These are phyloP conservation scores for Drosophila nikananu DNA, from an alignment of 1,140 invertebrate species.

Conservation along the genomic window DNA sequence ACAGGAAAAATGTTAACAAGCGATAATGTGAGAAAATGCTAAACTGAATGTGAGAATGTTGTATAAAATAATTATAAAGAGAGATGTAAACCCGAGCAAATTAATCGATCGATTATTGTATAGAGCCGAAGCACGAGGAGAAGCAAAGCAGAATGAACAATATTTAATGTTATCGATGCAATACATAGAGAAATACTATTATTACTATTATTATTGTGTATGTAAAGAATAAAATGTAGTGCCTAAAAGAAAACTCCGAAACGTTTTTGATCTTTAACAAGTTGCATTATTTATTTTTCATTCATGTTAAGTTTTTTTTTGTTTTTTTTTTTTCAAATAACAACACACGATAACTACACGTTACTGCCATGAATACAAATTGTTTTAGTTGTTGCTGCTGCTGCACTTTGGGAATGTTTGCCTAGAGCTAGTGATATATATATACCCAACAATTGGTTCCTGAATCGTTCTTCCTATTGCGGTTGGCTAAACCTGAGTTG, in stretches of 20 bases:
- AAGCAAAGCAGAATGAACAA: slow-evolving; percentile 74
- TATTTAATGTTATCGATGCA: slow-evolving; percentile 75
- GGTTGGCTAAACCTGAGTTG: slow-evolving; percentile 13
- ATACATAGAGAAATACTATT: slow-evolving; percentile 65
- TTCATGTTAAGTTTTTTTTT: slow-evolving; percentile 4
- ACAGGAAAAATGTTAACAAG: slow-evolving; percentile 60
- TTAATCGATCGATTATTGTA: slow-evolving; percentile 51
- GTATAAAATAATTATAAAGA: slow-evolving; percentile 77
- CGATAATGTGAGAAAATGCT: slow-evolving; percentile 65
- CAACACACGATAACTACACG: slow-evolving; percentile 68
- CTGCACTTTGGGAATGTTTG: slow-evolving; percentile 68
- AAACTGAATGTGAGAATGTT: slow-evolving; percentile 80
- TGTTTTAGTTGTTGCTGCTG: slow-evolving; percentile 31
- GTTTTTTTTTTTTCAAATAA: slow-evolving; percentile 34
- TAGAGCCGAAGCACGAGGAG: slow-evolving; percentile 35
- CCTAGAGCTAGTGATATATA: slow-evolving; percentile 71
- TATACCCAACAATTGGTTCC: slow-evolving; percentile 57
- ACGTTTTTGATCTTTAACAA: slow-evolving; percentile 41
- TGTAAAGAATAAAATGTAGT: slow-evolving; percentile 75
- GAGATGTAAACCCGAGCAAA: slow-evolving; percentile 56
- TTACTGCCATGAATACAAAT: slow-evolving; percentile 78
- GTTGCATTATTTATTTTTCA: slow-evolving; percentile 31
- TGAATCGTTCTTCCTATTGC: slow-evolving; percentile 48
- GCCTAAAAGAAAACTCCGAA: slow-evolving; percentile 48
- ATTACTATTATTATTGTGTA: slow-evolving; percentile 62